Conservation (phyloP, 2,113 vertebrate species). For the Pao palembangensis region DNA sequence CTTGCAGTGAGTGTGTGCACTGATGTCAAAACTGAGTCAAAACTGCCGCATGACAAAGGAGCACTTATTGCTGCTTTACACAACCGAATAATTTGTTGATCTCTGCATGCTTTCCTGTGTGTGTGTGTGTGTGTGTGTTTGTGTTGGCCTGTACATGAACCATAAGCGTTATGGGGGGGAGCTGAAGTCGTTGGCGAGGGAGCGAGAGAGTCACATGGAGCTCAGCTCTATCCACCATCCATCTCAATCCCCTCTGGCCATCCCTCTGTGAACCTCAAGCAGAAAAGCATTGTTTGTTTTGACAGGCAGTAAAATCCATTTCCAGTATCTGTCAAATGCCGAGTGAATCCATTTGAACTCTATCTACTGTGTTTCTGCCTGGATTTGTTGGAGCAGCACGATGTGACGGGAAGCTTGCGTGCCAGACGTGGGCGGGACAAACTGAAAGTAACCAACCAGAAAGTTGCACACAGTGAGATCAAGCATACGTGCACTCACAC, state of each 20-base stretch:
- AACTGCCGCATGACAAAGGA: neutral
- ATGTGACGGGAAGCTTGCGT: constrained; percentile 10
- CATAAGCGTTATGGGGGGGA: constrained; percentile 6
- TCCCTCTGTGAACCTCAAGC: constrained; percentile 29
- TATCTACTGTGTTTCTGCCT: constrained; percentile 26
- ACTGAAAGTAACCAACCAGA: neutral
- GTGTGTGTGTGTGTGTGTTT: constrained; percentile 8
- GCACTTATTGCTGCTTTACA: too few relatives aligned
- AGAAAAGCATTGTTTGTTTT: constrained; percentile 48
- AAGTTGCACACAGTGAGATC: neutral
- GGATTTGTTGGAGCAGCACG: constrained; percentile 20
- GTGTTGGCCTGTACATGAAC: constrained; percentile 14
- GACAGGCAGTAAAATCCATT: constrained; percentile 56
- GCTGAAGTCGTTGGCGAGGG: constrained; percentile 14
- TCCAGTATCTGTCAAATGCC: constrained; percentile 44
- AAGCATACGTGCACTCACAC: neutral
- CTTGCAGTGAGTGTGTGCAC: neutral
- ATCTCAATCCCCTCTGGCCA: constrained; percentile 31
- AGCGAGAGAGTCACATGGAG: constrained; percentile 12
- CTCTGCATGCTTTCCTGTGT: neutral
- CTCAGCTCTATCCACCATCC: constrained; percentile 22
- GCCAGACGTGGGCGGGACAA: neutral
- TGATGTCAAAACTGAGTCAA: constrained; percentile 10
- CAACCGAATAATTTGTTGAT: neutral
- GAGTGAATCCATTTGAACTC: constrained; percentile 40